Evolutionary conservation across 2,888 invertebrate genomes (phyloP).

Genomic region (Aelia acuminata): DNA sequence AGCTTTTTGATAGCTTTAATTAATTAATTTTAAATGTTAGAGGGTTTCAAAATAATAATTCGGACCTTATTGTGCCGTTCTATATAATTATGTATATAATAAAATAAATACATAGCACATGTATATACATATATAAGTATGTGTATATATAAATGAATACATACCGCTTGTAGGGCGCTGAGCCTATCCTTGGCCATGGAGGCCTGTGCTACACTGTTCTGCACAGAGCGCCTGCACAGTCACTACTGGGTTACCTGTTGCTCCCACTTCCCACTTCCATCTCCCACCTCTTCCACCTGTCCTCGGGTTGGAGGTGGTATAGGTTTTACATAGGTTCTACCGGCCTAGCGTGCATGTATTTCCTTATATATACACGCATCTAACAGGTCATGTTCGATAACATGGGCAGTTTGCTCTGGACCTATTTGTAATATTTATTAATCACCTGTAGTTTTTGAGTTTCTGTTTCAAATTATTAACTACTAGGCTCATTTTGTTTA

Average conservation of each 20-base stretch:
- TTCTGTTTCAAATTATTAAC: too few species aligned
- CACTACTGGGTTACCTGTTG: not conserved
- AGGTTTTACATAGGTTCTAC: not conserved
- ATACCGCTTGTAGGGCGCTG: constrained; percentile 66
- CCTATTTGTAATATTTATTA: not conserved
- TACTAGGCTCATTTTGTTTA: too few species aligned
- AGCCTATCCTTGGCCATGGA: constrained; percentile 66
- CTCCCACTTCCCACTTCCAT: not conserved
- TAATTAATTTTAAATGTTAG: too few species aligned
- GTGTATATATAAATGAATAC: constrained; percentile 54
- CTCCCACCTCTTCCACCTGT: constrained; percentile 15
- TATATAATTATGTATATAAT: not conserved
- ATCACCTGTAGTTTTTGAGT: too few species aligned
- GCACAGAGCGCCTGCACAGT: not conserved
- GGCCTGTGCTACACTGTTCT: constrained; percentile 14
- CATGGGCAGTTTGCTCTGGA: not conserved
- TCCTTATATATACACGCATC: not conserved
- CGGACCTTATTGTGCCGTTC: not conserved
- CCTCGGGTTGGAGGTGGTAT: not conserved
- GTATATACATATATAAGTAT: too few species aligned
- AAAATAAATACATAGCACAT: not conserved
- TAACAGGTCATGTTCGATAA: not conserved
- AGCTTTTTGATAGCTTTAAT: too few species aligned
- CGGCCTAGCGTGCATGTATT: not conserved
- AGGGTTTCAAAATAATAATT: too few species aligned